A percentile compares a stretch with the other conserved stretches of the same genome.
Conservation (phyloP, 2,113 vertebrate genomes). For the Brachionichthys hirsutus region DNA sequence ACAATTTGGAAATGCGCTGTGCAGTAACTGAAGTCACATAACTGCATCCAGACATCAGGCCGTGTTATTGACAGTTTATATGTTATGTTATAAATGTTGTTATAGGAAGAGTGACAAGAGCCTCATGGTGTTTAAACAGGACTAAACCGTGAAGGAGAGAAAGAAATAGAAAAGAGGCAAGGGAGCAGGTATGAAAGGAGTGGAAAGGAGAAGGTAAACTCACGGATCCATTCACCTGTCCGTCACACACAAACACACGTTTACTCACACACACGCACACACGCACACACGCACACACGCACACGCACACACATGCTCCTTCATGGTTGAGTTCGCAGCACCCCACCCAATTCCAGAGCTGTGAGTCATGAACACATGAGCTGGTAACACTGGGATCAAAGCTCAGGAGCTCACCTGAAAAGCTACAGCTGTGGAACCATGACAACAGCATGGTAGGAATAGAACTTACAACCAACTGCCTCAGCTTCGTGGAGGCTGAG, state of each 20-base stretch:
- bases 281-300: neutral
- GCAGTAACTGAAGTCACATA: no score
- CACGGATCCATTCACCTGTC: constrained; percentile 40
- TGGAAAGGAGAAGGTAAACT: constrained; percentile 39
- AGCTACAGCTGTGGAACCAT: neutral
- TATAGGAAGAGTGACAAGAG: neutral
- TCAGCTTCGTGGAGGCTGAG: neutral
- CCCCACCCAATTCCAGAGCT: constrained; percentile 57
- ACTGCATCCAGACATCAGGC: no score
- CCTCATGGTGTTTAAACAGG: neutral
- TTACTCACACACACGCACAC: constrained; percentile 20
- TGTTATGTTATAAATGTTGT: neutral
- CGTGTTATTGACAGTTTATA: no score
- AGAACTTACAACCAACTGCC: no score
- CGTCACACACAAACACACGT: constrained; percentile 43
- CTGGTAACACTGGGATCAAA: neutral
- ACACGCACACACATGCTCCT: constrained; percentile 2
- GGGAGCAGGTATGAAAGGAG: constrained; percentile 10
- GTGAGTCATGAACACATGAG: constrained; percentile 46
- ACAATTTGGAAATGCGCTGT: no score
- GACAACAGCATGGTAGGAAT: no score
- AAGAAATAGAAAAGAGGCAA: neutral
- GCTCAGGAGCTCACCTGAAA: neutral
- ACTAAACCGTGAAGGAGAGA: neutral
- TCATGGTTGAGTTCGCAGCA: constrained; percentile 39